phyloP scores from a whole-genome alignment of 2,113 vertebrate genomes.

The Callopanchax toddi region DNA sequence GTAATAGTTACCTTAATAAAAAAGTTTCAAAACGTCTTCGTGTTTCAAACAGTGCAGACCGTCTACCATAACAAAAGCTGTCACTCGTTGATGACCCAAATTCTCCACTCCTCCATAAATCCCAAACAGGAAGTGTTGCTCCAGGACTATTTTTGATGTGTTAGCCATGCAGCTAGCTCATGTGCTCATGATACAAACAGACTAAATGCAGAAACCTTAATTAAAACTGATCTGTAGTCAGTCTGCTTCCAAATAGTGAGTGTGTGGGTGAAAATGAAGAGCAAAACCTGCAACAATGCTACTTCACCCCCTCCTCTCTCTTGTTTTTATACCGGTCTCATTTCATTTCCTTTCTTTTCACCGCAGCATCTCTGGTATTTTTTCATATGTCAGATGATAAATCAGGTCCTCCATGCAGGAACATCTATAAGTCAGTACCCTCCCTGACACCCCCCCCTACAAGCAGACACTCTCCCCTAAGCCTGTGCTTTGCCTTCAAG shows the following conservation, averaged over 20 bases:
- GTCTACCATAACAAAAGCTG: constrained; percentile 29
- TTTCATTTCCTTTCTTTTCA: constrained; percentile 68
- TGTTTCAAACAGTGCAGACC: no score
- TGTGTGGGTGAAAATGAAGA: constrained; percentile 34
- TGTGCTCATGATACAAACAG: constrained; percentile 38
- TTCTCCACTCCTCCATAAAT: constrained; percentile 28
- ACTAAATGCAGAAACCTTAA: constrained; percentile 43
- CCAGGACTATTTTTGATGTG: constrained; percentile 54
- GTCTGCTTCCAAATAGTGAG: constrained; percentile 13
- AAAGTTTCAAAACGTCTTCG: no score
- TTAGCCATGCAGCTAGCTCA: constrained; percentile 35
- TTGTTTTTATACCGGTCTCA: constrained; percentile 47
- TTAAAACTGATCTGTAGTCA: constrained; percentile 47
- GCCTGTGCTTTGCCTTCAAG: constrained; percentile 43
- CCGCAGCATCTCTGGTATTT: constrained; percentile 69
- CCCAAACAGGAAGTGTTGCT: constrained; percentile 54
- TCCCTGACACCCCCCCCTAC: constrained; percentile 55
- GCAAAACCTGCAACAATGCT: constrained; percentile 41
- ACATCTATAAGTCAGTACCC: constrained; percentile 77
- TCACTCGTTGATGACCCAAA: constrained; percentile 44
- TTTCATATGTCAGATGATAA: constrained; percentile 77
- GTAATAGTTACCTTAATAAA: no score
- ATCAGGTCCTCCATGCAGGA: constrained; percentile 64
- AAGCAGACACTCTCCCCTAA: constrained; percentile 56
- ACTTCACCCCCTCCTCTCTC: constrained; percentile 14